Evolutionary conservation across 2,797 vertebrate species (phyloP).

Genomic region (Paguma larvata): DNA sequence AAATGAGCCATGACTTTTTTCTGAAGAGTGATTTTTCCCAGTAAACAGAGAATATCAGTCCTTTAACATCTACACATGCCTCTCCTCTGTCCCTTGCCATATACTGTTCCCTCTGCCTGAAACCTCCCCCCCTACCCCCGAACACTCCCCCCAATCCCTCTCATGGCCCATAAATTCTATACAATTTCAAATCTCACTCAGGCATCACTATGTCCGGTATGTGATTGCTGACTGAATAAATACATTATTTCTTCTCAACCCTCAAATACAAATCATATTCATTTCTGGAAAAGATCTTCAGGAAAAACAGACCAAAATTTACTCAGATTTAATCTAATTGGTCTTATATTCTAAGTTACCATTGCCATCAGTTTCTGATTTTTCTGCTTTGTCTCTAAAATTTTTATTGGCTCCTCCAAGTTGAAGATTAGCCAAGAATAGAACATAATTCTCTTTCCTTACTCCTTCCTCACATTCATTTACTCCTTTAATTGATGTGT

Average conservation of each 20-base stretch:
- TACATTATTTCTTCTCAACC: slow-evolving; percentile 2
- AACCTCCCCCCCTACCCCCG: neutral
- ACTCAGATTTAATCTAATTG: neutral
- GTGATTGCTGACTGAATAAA: slow-evolving; percentile 9
- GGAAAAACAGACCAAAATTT: neutral
- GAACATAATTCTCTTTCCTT: neutral
- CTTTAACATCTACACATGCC: neutral
- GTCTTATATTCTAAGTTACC: neutral
- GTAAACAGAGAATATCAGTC: slow-evolving; percentile 11
- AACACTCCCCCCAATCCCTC: neutral
- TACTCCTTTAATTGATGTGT: neutral
- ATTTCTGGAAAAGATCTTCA: slow-evolving; percentile 17
- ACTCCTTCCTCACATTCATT: neutral
- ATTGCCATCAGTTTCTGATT: slow-evolving; percentile 23
- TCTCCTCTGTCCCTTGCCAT: neutral
- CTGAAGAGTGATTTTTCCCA: neutral
- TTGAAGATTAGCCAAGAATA: neutral
- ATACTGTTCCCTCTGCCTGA: neutral
- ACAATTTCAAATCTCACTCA: neutral
- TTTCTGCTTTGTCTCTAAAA: slow-evolving; percentile 43
- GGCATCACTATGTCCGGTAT: neutral
- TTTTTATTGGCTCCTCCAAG: neutral
- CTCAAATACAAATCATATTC: neutral
- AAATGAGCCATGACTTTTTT: neutral
- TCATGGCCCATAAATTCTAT: neutral